A percentile compares a stretch with the other conserved stretches of the same genome.
phyloP scores from a whole-genome alignment of 2,797 vertebrate species.

The Pyrocephalus nanus region DNA sequence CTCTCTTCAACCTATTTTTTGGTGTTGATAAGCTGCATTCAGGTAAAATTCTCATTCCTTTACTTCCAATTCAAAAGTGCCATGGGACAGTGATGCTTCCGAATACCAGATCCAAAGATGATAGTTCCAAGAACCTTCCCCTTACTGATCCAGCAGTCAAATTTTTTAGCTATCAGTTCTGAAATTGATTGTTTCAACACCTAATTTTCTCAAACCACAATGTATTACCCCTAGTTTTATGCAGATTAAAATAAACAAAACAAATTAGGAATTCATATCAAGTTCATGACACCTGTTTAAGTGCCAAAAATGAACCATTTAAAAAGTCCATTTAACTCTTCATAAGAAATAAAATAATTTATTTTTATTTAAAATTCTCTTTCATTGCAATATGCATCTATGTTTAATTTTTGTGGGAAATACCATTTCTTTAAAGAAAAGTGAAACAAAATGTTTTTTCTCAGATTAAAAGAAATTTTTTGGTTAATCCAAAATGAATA shows the following conservation, averaged over 20 bases:
- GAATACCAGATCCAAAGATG: background rate
- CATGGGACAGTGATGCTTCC: background rate
- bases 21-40: background rate
- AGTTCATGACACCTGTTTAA: background rate
- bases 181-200: background rate
- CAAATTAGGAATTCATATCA: background rate
- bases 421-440: constrained; percentile 7
- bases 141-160: background rate
- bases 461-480: background rate
- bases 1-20: background rate
- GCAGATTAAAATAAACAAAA: background rate
- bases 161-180: background rate
- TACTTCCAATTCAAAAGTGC: background rate
- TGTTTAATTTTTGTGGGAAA: background rate
- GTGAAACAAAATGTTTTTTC: background rate
- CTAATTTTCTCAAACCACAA: background rate
- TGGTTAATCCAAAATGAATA: background rate
- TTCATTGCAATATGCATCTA: background rate
- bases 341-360: background rate
- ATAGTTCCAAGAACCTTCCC: background rate
- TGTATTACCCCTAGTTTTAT: background rate
- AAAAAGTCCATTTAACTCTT: background rate
- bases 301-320: background rate
- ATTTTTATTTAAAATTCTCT: background rate
- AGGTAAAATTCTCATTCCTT: background rate